phyloP scores from a whole-genome alignment of 1,140 invertebrate genomes.

The Atopsyche davidsoni region DNA sequence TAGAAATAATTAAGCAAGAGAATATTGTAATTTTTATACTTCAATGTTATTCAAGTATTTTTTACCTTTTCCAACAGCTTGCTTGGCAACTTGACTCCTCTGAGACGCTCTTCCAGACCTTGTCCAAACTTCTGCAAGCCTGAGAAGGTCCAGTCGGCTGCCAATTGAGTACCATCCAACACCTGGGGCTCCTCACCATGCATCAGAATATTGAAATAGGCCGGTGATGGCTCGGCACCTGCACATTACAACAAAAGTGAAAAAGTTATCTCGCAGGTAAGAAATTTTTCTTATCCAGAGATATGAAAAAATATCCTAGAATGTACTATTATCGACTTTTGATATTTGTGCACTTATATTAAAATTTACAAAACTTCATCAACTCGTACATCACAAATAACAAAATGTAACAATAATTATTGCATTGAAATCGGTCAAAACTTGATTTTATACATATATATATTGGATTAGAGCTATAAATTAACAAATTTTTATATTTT shows the following conservation, averaged over 20 bases:
- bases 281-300: constrained; percentile 4
- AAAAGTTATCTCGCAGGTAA: neutral
- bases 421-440: too few species aligned
- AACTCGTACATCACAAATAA: too few species aligned
- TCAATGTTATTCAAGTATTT: too few species aligned
- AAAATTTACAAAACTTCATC: too few species aligned
- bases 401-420: too few species aligned
- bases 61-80: constrained; percentile 83
- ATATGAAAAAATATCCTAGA: too few species aligned
- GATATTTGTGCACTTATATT: too few species aligned
- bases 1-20: neutral
- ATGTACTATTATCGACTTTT: too few species aligned
- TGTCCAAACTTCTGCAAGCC: constrained; percentile 93
- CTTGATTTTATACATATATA: too few species aligned
- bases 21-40: neutral
- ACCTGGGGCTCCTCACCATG: constrained; percentile 79
- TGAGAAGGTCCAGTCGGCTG: constrained; percentile 89
- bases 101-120: constrained; percentile 80
- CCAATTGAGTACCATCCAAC: constrained; percentile 84
- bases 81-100: constrained; percentile 74
- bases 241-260: constrained; percentile 25
- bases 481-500: too few species aligned
- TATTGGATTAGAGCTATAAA: too few species aligned
- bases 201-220: constrained; percentile 90
- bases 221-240: constrained; percentile 90